These are phyloP conservation scores for Stictocephala bisonia DNA, from an alignment of 2,888 invertebrate species.

Conservation along the genomic window DNA sequence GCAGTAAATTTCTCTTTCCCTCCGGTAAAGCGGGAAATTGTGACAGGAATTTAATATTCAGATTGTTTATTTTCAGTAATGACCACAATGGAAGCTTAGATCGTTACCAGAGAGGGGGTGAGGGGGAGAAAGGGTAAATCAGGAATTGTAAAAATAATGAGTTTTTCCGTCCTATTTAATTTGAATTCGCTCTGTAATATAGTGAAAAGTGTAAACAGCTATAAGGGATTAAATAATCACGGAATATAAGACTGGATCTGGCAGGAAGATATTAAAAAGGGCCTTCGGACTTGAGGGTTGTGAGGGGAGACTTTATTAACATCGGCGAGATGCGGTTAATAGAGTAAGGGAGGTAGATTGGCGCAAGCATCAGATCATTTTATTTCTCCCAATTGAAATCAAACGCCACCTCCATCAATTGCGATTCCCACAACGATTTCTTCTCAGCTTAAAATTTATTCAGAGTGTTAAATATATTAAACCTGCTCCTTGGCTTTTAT, in stretches of 20 bases:
- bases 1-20: constrained; percentile 5
- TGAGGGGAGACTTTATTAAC: constrained; percentile 23
- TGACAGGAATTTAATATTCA: constrained; percentile 19
- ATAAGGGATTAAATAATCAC: constrained; percentile 37
- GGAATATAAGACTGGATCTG: constrained; percentile 32
- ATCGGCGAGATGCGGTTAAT: constrained; percentile 18
- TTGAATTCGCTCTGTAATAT: constrained; percentile 15
- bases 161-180: background rate
- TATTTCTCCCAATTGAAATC: constrained; percentile 30
- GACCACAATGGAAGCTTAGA: too few species aligned
- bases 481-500: constrained; percentile 21
- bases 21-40: constrained; percentile 18
- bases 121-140: background rate
- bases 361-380: constrained; percentile 34
- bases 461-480: constrained; percentile 26
- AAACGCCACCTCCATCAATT: constrained; percentile 35
- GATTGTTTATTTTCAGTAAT: constrained; percentile 22
- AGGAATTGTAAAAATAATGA: constrained; percentile 9
- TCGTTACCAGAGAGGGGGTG: too few species aligned
- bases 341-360: background rate
- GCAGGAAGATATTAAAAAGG: constrained; percentile 33
- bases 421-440: constrained; percentile 1
- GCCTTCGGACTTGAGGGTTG: background rate
- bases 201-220: constrained; percentile 36
- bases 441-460: constrained; percentile 34